phyloP scores from a whole-genome alignment of 2,113 vertebrate species.

The Tamias sibiricus region DNA sequence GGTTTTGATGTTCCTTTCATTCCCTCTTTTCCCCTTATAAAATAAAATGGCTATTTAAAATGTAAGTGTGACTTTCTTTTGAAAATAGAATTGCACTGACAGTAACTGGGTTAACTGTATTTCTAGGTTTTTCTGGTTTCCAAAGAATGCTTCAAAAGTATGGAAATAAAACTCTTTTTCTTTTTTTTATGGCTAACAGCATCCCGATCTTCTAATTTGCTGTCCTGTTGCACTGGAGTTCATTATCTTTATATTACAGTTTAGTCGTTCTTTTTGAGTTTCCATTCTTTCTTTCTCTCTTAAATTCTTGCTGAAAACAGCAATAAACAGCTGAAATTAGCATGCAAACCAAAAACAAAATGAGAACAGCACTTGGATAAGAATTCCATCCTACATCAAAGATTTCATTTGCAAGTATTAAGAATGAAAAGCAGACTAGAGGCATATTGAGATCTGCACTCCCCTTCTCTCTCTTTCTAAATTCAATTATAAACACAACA shows the following conservation, averaged over 20 bases:
- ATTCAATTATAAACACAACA: constrained; percentile 26
- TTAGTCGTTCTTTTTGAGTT: constrained; percentile 84
- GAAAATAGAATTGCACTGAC: constrained; percentile 77
- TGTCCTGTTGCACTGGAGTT: constrained; percentile 82
- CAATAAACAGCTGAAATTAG: constrained; percentile 84
- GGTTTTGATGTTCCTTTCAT: constrained; percentile 68
- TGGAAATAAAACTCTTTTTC: constrained; percentile 81
- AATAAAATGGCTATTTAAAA: constrained; percentile 85
- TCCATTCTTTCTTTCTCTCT: constrained; percentile 79
- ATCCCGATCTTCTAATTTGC: constrained; percentile 84
- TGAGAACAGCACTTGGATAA: constrained; percentile 80
- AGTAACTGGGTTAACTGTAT: constrained; percentile 82
- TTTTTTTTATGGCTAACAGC: constrained; percentile 80
- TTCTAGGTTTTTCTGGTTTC: constrained; percentile 80
- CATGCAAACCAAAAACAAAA: constrained; percentile 80
- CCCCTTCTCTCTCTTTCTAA: constrained; percentile 8
- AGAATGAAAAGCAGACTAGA: constrained; percentile 76
- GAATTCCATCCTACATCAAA: constrained; percentile 81
- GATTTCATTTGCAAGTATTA: constrained; percentile 83
- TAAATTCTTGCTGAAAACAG: constrained; percentile 82
- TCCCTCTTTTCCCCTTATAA: constrained; percentile 78
- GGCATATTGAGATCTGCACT: constrained; percentile 73
- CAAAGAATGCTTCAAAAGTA: constrained; percentile 83
- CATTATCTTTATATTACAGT: constrained; percentile 86
- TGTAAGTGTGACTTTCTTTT: constrained; percentile 82